phyloP scores from a whole-genome alignment of 1,140 invertebrate species.

The Dendrolimus punctatus region DNA sequence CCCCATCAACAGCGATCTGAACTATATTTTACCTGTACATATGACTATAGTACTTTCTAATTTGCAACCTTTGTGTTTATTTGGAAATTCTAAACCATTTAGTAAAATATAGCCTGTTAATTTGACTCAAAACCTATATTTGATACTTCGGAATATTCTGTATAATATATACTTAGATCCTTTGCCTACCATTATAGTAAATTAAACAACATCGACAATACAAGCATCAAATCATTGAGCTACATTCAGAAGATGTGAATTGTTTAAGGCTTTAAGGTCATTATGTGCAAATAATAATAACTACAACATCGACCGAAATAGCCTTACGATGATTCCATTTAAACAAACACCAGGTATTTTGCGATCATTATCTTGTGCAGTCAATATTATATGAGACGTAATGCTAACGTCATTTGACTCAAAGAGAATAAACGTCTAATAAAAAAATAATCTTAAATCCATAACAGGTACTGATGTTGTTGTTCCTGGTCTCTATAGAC shows the following conservation, averaged over 20 bases:
- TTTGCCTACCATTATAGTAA: not conserved
- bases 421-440: too few relatives aligned
- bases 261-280: slow-evolving; percentile 19
- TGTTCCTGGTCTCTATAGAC: too few relatives aligned
- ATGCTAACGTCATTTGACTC: too few relatives aligned
- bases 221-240: not conserved
- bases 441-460: too few relatives aligned
- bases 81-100: too few relatives aligned
- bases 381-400: not conserved
- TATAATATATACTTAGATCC: not conserved
- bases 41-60: too few relatives aligned
- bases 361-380: slow-evolving; percentile 8
- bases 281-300: slow-evolving; percentile 8
- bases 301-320: slow-evolving; percentile 25
- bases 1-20: too few relatives aligned
- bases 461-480: too few relatives aligned
- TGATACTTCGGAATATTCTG: not conserved
- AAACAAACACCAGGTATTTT: slow-evolving; percentile 11
- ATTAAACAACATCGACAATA: not conserved
- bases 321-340: slow-evolving; percentile 21
- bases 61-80: too few relatives aligned
- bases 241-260: slow-evolving; percentile 6
- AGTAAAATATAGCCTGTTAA: too few relatives aligned
- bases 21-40: too few relatives aligned
- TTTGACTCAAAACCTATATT: too few relatives aligned